These are phyloP conservation scores for Callimorpha dominula DNA, from an alignment of 2,888 invertebrate species.

Conservation along the genomic window DNA sequence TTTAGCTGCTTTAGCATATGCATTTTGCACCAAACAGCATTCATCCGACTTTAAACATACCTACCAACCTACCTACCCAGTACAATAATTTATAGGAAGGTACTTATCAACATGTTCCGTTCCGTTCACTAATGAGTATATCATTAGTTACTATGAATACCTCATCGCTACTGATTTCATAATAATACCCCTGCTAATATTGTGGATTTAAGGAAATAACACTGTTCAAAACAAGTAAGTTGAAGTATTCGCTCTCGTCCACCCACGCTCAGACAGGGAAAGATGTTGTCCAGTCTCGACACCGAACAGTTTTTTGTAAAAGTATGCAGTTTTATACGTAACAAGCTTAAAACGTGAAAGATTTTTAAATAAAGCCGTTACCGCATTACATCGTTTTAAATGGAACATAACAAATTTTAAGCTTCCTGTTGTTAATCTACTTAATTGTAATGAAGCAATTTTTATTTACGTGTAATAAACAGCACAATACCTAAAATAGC, in stretches of 20 bases:
- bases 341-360: slow-evolving; percentile 9
- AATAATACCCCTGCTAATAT: slow-evolving; percentile 17
- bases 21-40: neutral
- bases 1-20: neutral
- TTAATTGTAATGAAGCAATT: neutral
- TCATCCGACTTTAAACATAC: neutral
- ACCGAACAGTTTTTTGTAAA: slow-evolving; percentile 22
- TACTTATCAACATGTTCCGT: neutral
- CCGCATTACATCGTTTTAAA: neutral
- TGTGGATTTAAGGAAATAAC: slow-evolving; percentile 31
- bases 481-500: neutral
- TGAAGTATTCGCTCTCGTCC: slow-evolving; percentile 37
- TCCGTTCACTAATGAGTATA: too few species aligned
- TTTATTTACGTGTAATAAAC: neutral
- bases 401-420: slow-evolving; percentile 12
- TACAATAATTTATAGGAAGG: neutral
- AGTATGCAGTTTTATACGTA: slow-evolving; percentile 16
- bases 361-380: slow-evolving; percentile 10
- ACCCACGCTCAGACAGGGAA: slow-evolving; percentile 30
- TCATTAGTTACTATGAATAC: too few species aligned
- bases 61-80: neutral
- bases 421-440: slow-evolving; percentile 11
- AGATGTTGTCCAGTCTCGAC: slow-evolving; percentile 29
- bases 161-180: too few species aligned
- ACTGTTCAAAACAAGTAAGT: slow-evolving; percentile 30